phyloP scores from a whole-genome alignment of 2,888 invertebrate genomes.

The Cryptophagus acutangulus region DNA sequence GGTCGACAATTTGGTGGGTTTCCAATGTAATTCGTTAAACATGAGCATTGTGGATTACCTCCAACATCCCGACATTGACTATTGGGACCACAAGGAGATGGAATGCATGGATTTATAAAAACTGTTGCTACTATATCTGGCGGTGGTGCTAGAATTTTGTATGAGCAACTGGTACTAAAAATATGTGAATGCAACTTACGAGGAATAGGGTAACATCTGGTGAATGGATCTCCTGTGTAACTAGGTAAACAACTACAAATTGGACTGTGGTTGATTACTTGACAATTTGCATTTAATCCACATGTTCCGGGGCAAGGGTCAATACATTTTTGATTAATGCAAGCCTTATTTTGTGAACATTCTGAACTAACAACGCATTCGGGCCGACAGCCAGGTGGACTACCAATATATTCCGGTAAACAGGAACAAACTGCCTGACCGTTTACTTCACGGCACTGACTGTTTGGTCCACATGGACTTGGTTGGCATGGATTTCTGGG shows the following conservation, averaged over 20 bases:
- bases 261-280: conserved; percentile 51
- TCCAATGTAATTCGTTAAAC: conserved; percentile 65
- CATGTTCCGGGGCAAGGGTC: conserved; percentile 65
- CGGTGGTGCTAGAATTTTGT: conserved; percentile 28
- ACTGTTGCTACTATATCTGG: conserved; percentile 22
- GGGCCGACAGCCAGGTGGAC: conserved; percentile 67
- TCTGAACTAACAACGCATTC: conserved; percentile 76
- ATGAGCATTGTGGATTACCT: conserved; percentile 67
- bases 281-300: conserved; percentile 55
- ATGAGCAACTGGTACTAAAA: neutral
- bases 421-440: conserved; percentile 50
- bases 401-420: conserved; percentile 47
- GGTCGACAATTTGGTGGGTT: conserved; percentile 74
- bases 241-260: conserved; percentile 62
- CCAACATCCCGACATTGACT: conserved; percentile 69
- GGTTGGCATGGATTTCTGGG: conserved; percentile 60
- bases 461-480: conserved; percentile 69
- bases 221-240: conserved; percentile 64
- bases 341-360: conserved; percentile 67
- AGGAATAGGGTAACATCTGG: conserved; percentile 52
- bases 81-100: conserved; percentile 75
- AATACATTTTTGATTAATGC: conserved; percentile 66
- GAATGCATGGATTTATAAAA: conserved; percentile 61
- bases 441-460: conserved; percentile 60
- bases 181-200: conserved; percentile 28